Percentiles rank a stretch among this genome's conserved stretches.
Conservation (phyloP, 2,888 invertebrate species). For the Phoronis australis region DNA sequence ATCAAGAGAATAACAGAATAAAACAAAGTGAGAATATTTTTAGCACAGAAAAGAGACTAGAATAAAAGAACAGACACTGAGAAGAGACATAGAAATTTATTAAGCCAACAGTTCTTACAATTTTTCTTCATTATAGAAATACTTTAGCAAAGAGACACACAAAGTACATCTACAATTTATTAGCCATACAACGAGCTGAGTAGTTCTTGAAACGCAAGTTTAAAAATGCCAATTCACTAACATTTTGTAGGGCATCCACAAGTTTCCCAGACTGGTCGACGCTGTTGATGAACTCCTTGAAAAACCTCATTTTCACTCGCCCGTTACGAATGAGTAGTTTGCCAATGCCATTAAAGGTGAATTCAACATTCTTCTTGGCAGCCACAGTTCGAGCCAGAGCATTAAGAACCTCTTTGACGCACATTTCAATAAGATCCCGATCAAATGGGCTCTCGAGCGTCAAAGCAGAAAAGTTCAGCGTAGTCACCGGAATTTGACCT, state of each 20-base stretch:
- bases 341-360: slow-evolving; percentile 47
- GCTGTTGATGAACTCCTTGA: slow-evolving; percentile 49
- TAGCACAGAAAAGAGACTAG: no score
- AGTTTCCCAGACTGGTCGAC: slow-evolving; percentile 49
- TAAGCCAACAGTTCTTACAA: no score
- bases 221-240: no score
- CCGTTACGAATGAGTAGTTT: slow-evolving; percentile 44
- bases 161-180: no score
- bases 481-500: slow-evolving; percentile 50
- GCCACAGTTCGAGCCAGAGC: slow-evolving; percentile 41
- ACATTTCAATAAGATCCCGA: slow-evolving; percentile 48
- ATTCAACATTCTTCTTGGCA: slow-evolving; percentile 44
- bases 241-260: slow-evolving; percentile 48
- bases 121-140: no score
- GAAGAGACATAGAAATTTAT: no score
- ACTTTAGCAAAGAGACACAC: no score
- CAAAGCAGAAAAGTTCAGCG: slow-evolving; percentile 48
- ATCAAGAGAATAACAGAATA: no score
- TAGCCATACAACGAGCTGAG: no score
- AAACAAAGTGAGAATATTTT: no score
- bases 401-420: slow-evolving; percentile 47
- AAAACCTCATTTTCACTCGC: slow-evolving; percentile 52
- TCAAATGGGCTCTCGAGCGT: slow-evolving; percentile 48
- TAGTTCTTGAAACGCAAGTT: no score
- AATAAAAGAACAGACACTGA: no score